These are phyloP conservation scores for Eleginops maclovinus DNA, from an alignment of 2,113 vertebrate genomes.

Conservation along the genomic window DNA sequence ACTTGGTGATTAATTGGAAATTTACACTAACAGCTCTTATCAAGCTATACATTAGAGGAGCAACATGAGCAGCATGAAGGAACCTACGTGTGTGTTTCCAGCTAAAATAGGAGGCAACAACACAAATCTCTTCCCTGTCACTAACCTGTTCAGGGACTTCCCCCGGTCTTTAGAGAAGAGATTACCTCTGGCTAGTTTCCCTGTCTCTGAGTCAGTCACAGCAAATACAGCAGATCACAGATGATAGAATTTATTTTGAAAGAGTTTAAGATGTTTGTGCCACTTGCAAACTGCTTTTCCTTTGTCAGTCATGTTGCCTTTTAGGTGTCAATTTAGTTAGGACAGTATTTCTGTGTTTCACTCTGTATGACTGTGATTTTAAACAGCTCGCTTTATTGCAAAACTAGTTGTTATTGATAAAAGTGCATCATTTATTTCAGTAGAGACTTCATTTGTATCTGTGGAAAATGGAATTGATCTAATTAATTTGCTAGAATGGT, in stretches of 20 bases:
- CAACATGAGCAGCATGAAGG: constrained; percentile 24
- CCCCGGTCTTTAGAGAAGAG: background rate
- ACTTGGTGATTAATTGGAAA: background rate
- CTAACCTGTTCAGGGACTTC: constrained; percentile 30
- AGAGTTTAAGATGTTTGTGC: background rate
- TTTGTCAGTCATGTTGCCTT: background rate
- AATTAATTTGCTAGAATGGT: background rate
- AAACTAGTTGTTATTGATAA: background rate
- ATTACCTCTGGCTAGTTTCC: background rate
- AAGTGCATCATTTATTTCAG: background rate
- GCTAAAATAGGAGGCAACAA: background rate
- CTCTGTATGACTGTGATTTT: background rate
- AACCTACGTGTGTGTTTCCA: constrained; percentile 14
- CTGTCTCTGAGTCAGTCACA: constrained; percentile 6
- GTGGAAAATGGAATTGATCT: background rate
- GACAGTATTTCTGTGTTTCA: background rate
- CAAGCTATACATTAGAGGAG: background rate
- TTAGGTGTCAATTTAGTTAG: background rate
- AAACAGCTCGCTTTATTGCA: background rate
- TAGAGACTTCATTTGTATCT: background rate
- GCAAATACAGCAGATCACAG: background rate
- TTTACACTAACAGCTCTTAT: background rate
- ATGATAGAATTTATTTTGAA: background rate
- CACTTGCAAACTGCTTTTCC: background rate
- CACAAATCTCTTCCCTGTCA: background rate